Evolutionary conservation across 2,888 invertebrate genomes (phyloP), one percentile per base, ranked within the genome.

Genomic region (Panzeria rudis): DNA sequence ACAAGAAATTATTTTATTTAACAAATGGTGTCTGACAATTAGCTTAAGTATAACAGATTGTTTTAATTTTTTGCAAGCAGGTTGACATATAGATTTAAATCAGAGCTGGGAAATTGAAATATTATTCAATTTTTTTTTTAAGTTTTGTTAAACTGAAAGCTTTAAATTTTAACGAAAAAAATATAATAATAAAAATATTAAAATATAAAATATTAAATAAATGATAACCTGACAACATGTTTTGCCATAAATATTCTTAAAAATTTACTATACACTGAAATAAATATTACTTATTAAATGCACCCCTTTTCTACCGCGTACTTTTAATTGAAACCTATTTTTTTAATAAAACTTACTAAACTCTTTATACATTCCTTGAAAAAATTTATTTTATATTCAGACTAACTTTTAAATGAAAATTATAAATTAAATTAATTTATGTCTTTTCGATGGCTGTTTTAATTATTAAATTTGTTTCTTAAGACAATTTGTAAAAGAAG

Each of bases 361-460:
- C 4, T 59, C 54, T 54, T 29, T 71, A 11, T 56, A 61, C 61
- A 62, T 73, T 61, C 50, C 52, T 32, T 13, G 17, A 38, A 52
- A 38, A 35, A 62, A 38, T 20, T 52, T 11, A 41, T 38, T 25
- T 59, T 9, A 23, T 35, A 50, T 20, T 17, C 20, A 35, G 4
- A 41, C 23, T 64, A 13, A 1, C 7, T 78, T 61, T 78, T 47
- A 29, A 61, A 52, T n/a, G 1, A 32, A 54, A 61, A 23, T 13
- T 68, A 61, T 32, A 38, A 54, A n/a, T 61, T 38, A 23, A 59
- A 44, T n/a, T 68, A 72, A 68, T 61, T 80, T 80, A 80, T 23
- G 15, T 47, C 50, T 76, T 66, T 83, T 75, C 32, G 17, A 84
- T 84, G 80, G 80, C 76, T 84, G 79, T 84, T 84, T 76, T 62